Percentiles rank a stretch among this genome's conserved stretches.
phyloP scores from a whole-genome alignment of 1,140 invertebrate genomes.

The Bilobella aurantiaca region DNA sequence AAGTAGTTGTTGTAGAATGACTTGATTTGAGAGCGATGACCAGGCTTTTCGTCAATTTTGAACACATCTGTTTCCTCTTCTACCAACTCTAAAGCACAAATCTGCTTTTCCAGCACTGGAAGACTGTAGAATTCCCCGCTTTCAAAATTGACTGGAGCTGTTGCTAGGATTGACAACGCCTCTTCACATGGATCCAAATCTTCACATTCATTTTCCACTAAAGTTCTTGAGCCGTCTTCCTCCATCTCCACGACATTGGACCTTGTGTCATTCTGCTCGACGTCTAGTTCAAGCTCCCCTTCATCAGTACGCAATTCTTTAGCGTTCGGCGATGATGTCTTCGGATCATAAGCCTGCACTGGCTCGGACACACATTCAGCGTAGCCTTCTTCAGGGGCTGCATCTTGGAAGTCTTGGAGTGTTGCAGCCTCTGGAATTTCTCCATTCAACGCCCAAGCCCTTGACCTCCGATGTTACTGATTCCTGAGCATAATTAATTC shows the following conservation, averaged over 20 bases:
- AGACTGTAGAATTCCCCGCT: conserved; percentile 21
- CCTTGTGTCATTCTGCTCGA: too few relatives aligned
- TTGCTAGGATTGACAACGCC: conserved; percentile 12
- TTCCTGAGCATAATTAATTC: too few relatives aligned
- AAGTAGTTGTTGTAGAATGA: conserved; percentile 26
- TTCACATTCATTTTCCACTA: too few relatives aligned
- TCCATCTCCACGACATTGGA: too few relatives aligned
- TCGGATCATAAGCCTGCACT: too few relatives aligned
- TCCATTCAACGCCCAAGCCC: not conserved
- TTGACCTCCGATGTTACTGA: not conserved
- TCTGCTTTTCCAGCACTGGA: not conserved
- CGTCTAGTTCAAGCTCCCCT: too few relatives aligned
- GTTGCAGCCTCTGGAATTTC: not conserved
- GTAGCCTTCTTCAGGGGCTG: too few relatives aligned
- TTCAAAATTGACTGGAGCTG: conserved; percentile 12
- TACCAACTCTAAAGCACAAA: not conserved
- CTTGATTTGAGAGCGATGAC: conserved; percentile 10
- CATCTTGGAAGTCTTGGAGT: not conserved
- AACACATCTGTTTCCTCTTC: conserved; percentile 3
- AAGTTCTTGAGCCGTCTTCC: too few relatives aligned
- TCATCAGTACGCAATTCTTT: too few relatives aligned
- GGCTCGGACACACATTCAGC: too few relatives aligned
- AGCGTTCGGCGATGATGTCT: too few relatives aligned
- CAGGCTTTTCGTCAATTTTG: not conserved
- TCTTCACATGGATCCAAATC: conserved; percentile 26